These are phyloP conservation scores for Crotalus viridis DNA, from an alignment of 2,113 vertebrate genomes.

Conservation along the genomic window DNA sequence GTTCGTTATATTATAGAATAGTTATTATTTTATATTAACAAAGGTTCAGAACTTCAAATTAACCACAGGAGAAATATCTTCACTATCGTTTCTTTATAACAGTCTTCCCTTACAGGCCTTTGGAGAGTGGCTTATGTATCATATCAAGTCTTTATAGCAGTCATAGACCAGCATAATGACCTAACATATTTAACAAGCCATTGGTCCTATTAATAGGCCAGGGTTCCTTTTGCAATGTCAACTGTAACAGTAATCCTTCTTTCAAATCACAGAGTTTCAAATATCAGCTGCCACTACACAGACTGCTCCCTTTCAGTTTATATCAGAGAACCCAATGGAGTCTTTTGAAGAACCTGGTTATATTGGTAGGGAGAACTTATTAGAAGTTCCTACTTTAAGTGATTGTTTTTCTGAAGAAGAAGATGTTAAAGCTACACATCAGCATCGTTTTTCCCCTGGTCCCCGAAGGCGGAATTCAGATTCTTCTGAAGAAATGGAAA, in stretches of 20 bases:
- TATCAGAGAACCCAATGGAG: slow-evolving; percentile 86
- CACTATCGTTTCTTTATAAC: slow-evolving; percentile 40
- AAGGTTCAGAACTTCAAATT: slow-evolving; percentile 27
- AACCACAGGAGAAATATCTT: slow-evolving; percentile 19
- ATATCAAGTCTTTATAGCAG: background rate
- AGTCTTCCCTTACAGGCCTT: slow-evolving; percentile 66
- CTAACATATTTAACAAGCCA: slow-evolving; percentile 81
- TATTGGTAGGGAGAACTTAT: slow-evolving; percentile 65
- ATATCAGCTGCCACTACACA: slow-evolving; percentile 77
- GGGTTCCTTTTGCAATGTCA: slow-evolving; percentile 84
- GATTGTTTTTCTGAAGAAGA: slow-evolving; percentile 71
- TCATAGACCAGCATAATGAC: slow-evolving; percentile 36
- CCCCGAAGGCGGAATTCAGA: slow-evolving; percentile 71
- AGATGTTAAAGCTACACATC: slow-evolving; percentile 66
- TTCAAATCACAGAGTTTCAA: slow-evolving; percentile 82
- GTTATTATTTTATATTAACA: background rate
- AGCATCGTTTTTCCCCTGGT: slow-evolving; percentile 70
- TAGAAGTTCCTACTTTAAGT: slow-evolving; percentile 73
- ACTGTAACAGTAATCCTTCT: slow-evolving; percentile 89
- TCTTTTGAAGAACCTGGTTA: slow-evolving; percentile 70
- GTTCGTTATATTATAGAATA: slow-evolving; percentile 7
- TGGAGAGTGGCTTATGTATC: slow-evolving; percentile 75
- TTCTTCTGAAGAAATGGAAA: slow-evolving; percentile 79
- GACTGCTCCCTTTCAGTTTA: slow-evolving; percentile 75
- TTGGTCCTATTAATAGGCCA: slow-evolving; percentile 87